Evolutionary conservation across 2,113 vertebrate genomes (phyloP).

Genomic region (Macrotus californicus): DNA sequence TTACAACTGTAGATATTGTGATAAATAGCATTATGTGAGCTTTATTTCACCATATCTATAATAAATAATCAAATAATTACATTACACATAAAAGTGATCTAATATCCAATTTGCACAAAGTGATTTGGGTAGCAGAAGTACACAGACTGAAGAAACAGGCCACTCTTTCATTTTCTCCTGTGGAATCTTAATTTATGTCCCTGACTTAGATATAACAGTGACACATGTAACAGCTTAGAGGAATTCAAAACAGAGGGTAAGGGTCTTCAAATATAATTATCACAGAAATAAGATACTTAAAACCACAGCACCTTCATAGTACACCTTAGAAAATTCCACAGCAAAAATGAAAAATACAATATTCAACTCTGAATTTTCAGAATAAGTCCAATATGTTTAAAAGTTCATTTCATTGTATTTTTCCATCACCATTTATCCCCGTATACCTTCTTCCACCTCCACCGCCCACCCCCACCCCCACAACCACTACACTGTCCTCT

Average conservation of each 20-base stretch:
- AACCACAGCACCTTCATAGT: neutral
- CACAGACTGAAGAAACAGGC: neutral
- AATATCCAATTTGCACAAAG: neutral
- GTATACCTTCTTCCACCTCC: too few relatives aligned
- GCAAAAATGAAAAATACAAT: slow-evolving; percentile 1
- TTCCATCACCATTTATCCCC: too few relatives aligned
- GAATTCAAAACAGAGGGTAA: slow-evolving; percentile 7
- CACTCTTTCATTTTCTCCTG: neutral
- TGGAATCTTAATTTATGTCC: slow-evolving; percentile 30
- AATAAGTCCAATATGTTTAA: slow-evolving; percentile 9
- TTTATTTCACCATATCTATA: neutral
- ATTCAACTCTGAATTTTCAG: slow-evolving; percentile 10
- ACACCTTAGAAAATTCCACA: neutral
- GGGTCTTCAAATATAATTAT: neutral
- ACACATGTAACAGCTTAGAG: neutral
- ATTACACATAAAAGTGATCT: neutral
- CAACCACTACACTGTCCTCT: too few relatives aligned
- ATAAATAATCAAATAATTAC: neutral
- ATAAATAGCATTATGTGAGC: neutral
- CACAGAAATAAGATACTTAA: slow-evolving; percentile 43
- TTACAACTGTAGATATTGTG: neutral
- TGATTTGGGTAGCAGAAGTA: neutral
- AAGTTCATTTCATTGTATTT: too few relatives aligned
- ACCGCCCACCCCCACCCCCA: too few relatives aligned
- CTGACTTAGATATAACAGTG: neutral